Percentiles rank a stretch among this genome's conserved stretches.
Evolutionary conservation across 2,888 invertebrate species (phyloP).

Genomic region (Xestia ashworthii): DNA sequence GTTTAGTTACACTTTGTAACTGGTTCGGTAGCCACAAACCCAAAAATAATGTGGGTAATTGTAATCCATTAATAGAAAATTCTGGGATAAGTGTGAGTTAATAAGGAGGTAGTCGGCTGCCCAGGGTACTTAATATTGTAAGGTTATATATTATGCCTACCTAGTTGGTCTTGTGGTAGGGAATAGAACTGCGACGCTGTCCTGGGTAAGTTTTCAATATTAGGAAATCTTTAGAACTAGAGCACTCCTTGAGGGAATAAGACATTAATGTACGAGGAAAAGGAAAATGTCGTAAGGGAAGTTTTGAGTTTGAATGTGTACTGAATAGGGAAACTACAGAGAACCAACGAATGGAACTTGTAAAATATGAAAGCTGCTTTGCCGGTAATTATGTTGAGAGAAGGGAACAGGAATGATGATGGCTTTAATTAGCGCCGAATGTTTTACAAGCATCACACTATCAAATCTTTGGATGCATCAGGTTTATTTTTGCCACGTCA

Average conservation of each 20-base stretch:
- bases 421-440: neutral
- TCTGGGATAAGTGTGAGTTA: constrained; percentile 17
- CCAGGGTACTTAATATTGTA: constrained; percentile 11
- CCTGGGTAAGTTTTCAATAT: neutral
- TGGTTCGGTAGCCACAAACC: neutral
- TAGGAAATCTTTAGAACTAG: neutral
- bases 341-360: neutral
- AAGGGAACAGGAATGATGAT: neutral
- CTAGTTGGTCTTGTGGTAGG: neutral
- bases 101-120: constrained; percentile 9
- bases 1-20: neutral
- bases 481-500: neutral
- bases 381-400: neutral
- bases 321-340: neutral
- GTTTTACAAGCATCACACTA: neutral
- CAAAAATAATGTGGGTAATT: constrained; percentile 5
- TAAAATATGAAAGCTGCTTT: neutral
- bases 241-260: neutral
- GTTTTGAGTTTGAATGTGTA: neutral
- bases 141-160: neutral
- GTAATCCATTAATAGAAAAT: constrained; percentile 18
- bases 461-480: neutral
- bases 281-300: neutral
- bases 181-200: neutral
- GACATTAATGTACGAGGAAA: neutral